A percentile compares a stretch with the other conserved stretches of the same genome.
Conservation (phyloP, 1,140 invertebrate species). For the Alviniconcha marisindica region DNA sequence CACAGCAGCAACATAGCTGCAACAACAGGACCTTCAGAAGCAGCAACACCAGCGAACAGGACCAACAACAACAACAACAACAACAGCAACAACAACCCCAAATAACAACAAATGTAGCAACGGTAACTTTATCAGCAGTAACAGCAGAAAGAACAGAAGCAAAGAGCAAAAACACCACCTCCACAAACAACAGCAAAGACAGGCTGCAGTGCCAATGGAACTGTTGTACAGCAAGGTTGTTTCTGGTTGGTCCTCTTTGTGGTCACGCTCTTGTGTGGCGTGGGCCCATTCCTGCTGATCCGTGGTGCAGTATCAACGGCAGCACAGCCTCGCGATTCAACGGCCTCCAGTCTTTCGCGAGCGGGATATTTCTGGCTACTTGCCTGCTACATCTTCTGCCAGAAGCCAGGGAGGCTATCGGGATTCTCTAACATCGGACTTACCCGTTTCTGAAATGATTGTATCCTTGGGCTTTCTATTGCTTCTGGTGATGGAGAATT, state of each 20-base stretch:
- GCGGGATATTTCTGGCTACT: conserved; percentile 79
- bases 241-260: conserved; percentile 27
- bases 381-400: conserved; percentile 78
- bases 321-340: not conserved
- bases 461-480: conserved; percentile 78
- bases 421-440: conserved; percentile 51
- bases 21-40: too few species aligned
- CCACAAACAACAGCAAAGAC: too few species aligned
- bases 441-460: conserved; percentile 78
- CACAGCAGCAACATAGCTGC: too few species aligned
- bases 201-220: too few species aligned
- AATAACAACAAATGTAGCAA: too few species aligned
- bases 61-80: too few species aligned
- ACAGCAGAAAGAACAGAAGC: too few species aligned
- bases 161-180: too few species aligned
- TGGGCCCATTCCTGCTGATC: conserved; percentile 8
- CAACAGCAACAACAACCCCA: too few species aligned
- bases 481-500: conserved; percentile 78
- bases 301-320: too few species aligned
- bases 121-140: too few species aligned
- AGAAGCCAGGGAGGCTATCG: conserved; percentile 73
- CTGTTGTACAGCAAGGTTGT: conserved; percentile 25
- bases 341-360: conserved; percentile 74
- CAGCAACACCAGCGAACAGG: too few species aligned
- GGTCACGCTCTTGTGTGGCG: conserved; percentile 18